Percentiles rank a stretch among this genome's conserved stretches.
phyloP scores from a whole-genome alignment of 2,113 vertebrate species.

The Apistogramma diplotaenia region DNA sequence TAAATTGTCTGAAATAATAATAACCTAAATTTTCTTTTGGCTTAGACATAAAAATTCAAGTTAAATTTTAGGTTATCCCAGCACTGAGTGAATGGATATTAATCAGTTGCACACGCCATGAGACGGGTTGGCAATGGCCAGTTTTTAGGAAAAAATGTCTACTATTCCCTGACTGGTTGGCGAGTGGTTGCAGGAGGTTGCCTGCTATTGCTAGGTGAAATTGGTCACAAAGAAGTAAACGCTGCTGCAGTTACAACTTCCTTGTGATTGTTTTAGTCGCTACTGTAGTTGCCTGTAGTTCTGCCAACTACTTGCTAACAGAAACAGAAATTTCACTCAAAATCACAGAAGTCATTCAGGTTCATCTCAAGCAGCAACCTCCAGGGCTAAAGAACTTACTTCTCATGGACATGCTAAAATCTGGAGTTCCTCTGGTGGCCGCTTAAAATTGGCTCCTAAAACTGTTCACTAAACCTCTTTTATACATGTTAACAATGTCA shows the following conservation, averaged over 20 bases:
- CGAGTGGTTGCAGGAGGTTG: neutral
- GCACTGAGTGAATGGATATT: neutral
- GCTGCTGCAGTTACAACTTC: accelerated
- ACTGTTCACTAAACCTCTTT: neutral
- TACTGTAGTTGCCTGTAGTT: neutral
- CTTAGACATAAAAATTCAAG: neutral
- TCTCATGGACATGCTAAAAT: neutral
- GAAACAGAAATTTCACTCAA: no score
- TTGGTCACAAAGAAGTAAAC: neutral
- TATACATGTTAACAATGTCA: no score
- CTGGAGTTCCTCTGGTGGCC: neutral
- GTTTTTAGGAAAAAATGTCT: neutral
- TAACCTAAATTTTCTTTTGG: neutral
- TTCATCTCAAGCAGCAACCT: no score
- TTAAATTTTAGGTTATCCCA: neutral
- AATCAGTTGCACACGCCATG: neutral
- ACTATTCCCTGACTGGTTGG: neutral
- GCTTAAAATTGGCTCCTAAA: neutral
- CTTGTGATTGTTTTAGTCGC: neutral
- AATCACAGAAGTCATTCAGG: no score
- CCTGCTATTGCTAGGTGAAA: neutral
- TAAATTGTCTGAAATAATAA: no score
- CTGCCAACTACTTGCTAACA: neutral
- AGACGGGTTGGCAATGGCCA: accelerated
- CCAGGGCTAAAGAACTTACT: no score